phyloP scores from a whole-genome alignment of 2,888 invertebrate species.

The Melanargia galathea region DNA sequence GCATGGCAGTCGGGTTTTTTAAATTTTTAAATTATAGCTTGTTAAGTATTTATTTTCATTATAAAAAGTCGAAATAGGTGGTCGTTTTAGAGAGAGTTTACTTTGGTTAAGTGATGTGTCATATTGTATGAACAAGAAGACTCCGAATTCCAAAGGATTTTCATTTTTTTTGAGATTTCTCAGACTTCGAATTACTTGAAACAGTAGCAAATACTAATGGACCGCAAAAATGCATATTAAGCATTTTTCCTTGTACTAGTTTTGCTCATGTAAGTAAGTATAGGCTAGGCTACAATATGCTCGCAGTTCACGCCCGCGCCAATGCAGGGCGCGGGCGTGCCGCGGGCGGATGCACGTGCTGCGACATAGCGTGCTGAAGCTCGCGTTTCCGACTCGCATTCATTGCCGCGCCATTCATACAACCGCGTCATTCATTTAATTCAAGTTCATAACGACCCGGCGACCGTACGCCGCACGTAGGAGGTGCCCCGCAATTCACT shows the following conservation, averaged over 20 bases:
- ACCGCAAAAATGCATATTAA: not conserved
- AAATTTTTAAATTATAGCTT: too few relatives aligned
- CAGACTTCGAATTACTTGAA: too few relatives aligned
- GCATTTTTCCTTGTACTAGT: not conserved
- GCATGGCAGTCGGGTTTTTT: too few relatives aligned
- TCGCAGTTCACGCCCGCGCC: conserved; percentile 4
- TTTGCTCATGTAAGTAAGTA: not conserved
- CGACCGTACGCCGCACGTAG: conserved; percentile 65
- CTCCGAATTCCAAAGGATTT: too few relatives aligned
- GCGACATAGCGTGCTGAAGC: conserved; percentile 70
- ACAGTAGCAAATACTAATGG: too few relatives aligned
- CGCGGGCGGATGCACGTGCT: conserved; percentile 59
- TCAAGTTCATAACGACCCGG: conserved; percentile 74
- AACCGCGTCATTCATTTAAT: conserved; percentile 79
- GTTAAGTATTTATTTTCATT: too few relatives aligned
- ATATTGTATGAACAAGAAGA: too few relatives aligned
- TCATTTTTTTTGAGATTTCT: too few relatives aligned
- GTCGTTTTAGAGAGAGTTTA: too few relatives aligned
- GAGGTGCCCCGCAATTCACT: conserved; percentile 62
- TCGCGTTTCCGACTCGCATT: conserved; percentile 78
- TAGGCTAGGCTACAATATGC: not conserved
- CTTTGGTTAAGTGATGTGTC: too few relatives aligned
- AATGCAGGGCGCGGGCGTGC: conserved; percentile 39
- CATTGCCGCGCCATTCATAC: conserved; percentile 79
- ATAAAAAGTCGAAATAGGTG: too few relatives aligned